Evolutionary conservation across 2,888 invertebrate species (phyloP), one percentile per base, ranked within the genome.

Genomic region (Athalia circularis): DNA sequence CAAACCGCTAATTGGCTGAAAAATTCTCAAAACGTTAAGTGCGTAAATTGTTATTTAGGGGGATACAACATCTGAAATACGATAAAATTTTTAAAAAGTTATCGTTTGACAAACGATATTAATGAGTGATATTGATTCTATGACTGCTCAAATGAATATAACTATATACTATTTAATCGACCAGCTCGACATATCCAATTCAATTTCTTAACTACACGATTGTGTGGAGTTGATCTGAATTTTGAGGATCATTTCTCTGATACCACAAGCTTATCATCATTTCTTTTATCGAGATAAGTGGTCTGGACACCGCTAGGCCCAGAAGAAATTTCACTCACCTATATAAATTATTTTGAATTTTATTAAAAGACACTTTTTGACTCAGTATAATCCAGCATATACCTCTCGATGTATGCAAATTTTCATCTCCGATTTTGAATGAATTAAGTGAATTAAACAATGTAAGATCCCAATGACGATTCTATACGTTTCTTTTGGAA

Each of bases 281-380:
- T 59, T 72, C 9, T 68, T 29, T 68, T 54, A 52, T 54, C 15
- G 15, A 68, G 68, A 68, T 68, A 68, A 54, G 9, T 5, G n/a
- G 43, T 11, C 6, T n/a, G 45, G 47, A 50, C 48, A 4, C 64
- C 45, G 64, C 65, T 8, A n/a, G 48, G 7, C 8, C 13, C 13
- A 48, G 47, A 48, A 65, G 47, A n/a, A 48, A 65, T 65, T 48
- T 65, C 15, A 65, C 4, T 7, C 47, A 65, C 29, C 29, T 29
- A 29, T 29, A 29, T 29, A 29, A 29, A 29, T 29, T 29, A 29
- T 29, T 29, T 29, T 29, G 29, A 29, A 29, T 29, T 29, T 29
- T 29, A 29, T 29, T 29, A 29, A 29, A 29, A 29, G 29, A 29
- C 2, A 29, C 29, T 29, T 29, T 29, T 1, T 29, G 29, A 29